Base-by-base conservation (phyloP, 1,140 invertebrate species). In the Ceratoteleas bidentatus region DNA sequence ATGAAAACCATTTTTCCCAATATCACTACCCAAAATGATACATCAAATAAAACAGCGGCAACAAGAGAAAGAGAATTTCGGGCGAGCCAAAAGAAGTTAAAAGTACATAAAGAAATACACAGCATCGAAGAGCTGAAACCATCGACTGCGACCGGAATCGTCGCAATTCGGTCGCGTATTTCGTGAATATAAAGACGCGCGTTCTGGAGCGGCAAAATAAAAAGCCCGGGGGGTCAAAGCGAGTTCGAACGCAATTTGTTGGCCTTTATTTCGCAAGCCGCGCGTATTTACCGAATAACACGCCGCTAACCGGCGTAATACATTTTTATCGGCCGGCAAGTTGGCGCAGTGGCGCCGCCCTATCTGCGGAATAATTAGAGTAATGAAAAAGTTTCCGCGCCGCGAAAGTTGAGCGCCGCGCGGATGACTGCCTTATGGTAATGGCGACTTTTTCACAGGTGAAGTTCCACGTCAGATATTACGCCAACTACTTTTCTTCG, bases 171-270 rank as follows among this genome's bases (percentile, higher is more conserved):
- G 11, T 14, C 45, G 8, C 13, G 45, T 3, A 47, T 47, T 47
- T 47, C 6, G 45, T 47, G 45, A 47, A 47, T 47, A 47, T 14
- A 47, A 47, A 47, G 13, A 13, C 11, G 13, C 5, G 45, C 10
- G 45, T 47, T 24, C 24, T 47, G 11, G 11, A 47, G 13, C 13
- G 8, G 45, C 6, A 47, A 47, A 47, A 47, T 47, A 47, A 47
- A 47, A 47, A 47, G 45, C 45, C 13, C 6, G 10, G 10, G 45
- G 13, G 45, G 45, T 47, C 45, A 14, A 47, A 47, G 36, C 36
- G 10, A 40, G 45, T 47, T 47, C 45, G 45, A 47, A 47, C 45
- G 11, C 45, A 47, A 47, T 47, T 47, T 47, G 45, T 47, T 14
- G 45, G 13, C 45, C 13, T 47, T 47, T 47, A 47, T 47, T 47